Evolutionary conservation across 2,888 invertebrate species (phyloP).

Genomic region (Drosophila mimetica): DNA sequence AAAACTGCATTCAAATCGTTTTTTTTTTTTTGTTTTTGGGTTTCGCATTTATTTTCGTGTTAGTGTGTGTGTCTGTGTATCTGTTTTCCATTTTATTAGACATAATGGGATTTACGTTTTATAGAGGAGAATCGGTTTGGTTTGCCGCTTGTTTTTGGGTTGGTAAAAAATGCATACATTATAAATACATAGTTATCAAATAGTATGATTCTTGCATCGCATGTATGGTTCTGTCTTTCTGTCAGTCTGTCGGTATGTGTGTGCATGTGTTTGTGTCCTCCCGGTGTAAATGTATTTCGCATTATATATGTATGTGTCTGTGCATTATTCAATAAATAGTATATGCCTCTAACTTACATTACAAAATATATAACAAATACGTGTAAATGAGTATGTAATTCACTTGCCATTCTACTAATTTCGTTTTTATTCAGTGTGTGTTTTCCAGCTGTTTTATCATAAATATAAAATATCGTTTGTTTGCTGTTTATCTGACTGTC

Average conservation of each 20-base stretch:
- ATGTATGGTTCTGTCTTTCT: slow-evolving; percentile 30
- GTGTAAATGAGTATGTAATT: slow-evolving; percentile 71
- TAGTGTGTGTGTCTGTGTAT: slow-evolving; percentile 23
- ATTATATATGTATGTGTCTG: slow-evolving; percentile 47
- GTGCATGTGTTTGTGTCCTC: slow-evolving; percentile 32
- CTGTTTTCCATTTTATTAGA: slow-evolving; percentile 40
- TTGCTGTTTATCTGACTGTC: slow-evolving; percentile 22
- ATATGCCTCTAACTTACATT: slow-evolving; percentile 73
- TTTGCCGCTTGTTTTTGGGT: slow-evolving; percentile 42
- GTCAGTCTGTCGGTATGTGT: slow-evolving; percentile 26
- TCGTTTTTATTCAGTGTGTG: slow-evolving; percentile 17
- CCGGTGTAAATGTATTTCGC: slow-evolving; percentile 37
- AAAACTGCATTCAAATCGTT: slow-evolving; percentile 63
- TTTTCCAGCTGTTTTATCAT: slow-evolving; percentile 19
- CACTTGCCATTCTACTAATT: slow-evolving; percentile 31
- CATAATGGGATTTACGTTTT: slow-evolving; percentile 44
- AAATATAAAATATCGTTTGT: slow-evolving; percentile 40
- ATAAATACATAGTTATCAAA: slow-evolving; percentile 81
- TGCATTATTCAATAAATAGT: slow-evolving; percentile 51
- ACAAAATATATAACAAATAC: slow-evolving; percentile 79
- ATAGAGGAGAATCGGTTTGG: slow-evolving; percentile 15
- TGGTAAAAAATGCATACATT: slow-evolving; percentile 80
- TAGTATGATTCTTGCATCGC: slow-evolving; percentile 55
- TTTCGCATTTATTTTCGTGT: slow-evolving; percentile 46
- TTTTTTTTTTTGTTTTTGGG: slow-evolving; percentile 18